Percentiles rank a stretch among this genome's conserved stretches.
Evolutionary conservation across 2,797 vertebrate genomes (phyloP).

Genomic region (Protosalanx chinensis): DNA sequence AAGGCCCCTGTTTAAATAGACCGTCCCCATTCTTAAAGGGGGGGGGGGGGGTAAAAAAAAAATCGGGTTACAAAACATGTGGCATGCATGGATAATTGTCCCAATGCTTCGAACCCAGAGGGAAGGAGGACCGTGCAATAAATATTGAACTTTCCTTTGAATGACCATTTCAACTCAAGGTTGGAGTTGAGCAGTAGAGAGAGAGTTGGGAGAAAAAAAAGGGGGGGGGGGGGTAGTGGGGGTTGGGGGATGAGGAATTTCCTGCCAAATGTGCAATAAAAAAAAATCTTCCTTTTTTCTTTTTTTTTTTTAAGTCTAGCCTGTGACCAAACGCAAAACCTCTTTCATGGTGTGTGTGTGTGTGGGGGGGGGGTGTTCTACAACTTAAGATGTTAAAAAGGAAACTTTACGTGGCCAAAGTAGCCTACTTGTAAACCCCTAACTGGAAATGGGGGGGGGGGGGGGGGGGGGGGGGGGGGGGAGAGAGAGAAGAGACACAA

Average conservation of each 20-base stretch:
- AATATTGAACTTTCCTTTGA: slow-evolving; percentile 1
- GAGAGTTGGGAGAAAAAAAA: slow-evolving; percentile 56
- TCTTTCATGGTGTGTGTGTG: slow-evolving; percentile 29
- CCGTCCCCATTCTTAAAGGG: too few relatives aligned
- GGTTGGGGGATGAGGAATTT: slow-evolving; percentile 73
- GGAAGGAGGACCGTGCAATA: not conserved
- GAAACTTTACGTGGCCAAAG: not conserved
- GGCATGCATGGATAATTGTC: not conserved
- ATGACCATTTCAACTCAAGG: slow-evolving; percentile 29
- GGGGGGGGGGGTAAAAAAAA: slow-evolving; percentile 27
- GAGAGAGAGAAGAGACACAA: not conserved
- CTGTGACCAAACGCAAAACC: slow-evolving; percentile 51
- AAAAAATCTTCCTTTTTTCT: slow-evolving; percentile 39
- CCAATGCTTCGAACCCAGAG: not conserved
- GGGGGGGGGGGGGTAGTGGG: slow-evolving; percentile 49
- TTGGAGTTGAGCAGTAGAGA: slow-evolving; percentile 69
- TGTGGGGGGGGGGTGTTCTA: not conserved
- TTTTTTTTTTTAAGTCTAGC: slow-evolving; percentile 47
- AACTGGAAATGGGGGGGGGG: not conserved
- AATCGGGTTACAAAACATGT: slow-evolving; percentile 15
- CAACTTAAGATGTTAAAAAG: not conserved
- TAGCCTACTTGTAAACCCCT: not conserved
- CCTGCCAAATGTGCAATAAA: slow-evolving; percentile 83
- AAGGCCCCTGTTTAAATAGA: not conserved
- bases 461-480: not conserved